Evolutionary conservation across 2,888 invertebrate species (phyloP).

Genomic region (Euzophera pinguis): DNA sequence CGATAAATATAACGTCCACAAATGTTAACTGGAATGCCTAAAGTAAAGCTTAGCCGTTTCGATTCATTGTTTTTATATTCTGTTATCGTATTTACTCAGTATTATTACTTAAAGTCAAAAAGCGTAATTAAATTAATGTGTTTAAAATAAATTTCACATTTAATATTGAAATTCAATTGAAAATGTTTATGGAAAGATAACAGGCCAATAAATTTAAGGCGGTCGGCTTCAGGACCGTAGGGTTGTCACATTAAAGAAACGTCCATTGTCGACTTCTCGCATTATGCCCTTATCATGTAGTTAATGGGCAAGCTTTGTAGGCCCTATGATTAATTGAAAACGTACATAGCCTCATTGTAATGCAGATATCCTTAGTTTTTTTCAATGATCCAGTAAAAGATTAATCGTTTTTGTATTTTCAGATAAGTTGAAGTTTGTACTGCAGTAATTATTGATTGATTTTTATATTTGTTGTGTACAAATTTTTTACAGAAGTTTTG

Average conservation of each 20-base stretch:
- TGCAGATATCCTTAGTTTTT: constrained; percentile 73
- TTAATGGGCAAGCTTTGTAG: constrained; percentile 77
- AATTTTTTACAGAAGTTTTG: too few relatives aligned
- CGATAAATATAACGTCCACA: too few relatives aligned
- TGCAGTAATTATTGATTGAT: background rate
- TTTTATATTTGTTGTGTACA: background rate
- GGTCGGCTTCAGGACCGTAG: constrained; percentile 44
- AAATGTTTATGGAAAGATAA: constrained; percentile 61
- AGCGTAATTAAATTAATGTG: too few relatives aligned
- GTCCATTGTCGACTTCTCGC: constrained; percentile 65
- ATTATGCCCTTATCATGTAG: constrained; percentile 77
- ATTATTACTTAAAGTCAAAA: too few relatives aligned
- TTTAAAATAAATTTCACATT: too few relatives aligned
- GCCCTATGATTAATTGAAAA: constrained; percentile 74
- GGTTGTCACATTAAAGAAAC: constrained; percentile 62
- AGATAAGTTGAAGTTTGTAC: background rate
- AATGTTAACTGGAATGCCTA: too few relatives aligned
- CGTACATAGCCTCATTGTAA: constrained; percentile 67
- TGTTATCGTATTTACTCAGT: too few relatives aligned
- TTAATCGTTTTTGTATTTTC: constrained; percentile 12
- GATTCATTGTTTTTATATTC: too few relatives aligned
- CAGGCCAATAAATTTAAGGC: constrained; percentile 60
- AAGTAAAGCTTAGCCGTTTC: too few relatives aligned
- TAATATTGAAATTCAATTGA: constrained; percentile 21
- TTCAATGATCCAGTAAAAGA: constrained; percentile 32